Evolutionary conservation across 1,140 invertebrate species (phyloP).

Genomic region (Eriocheir sinensis): DNA sequence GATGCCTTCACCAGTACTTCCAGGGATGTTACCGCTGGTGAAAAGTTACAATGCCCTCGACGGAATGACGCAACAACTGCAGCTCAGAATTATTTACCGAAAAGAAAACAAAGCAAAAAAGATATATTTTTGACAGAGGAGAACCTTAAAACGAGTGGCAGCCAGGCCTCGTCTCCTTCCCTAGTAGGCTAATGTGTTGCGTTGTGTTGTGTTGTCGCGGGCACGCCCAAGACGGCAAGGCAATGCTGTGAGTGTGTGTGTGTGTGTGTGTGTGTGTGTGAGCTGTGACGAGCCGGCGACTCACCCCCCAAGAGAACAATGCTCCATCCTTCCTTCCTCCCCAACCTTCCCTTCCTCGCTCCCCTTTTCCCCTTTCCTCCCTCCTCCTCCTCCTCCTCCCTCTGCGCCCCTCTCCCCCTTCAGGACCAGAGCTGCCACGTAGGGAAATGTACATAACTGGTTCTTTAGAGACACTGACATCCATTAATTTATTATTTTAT

Average conservation of each 20-base stretch:
- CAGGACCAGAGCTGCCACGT: background rate
- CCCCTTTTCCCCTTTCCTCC: background rate
- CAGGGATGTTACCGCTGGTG: too few species aligned
- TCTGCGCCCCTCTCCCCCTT: background rate
- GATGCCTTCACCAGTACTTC: too few species aligned
- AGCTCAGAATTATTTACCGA: too few species aligned
- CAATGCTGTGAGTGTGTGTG: background rate
- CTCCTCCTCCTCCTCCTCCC: background rate
- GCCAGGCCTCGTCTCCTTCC: too few species aligned
- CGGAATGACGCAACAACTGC: too few species aligned
- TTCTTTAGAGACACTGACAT: background rate
- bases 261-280: background rate
- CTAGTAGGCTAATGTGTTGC: too few species aligned
- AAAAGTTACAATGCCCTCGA: too few species aligned
- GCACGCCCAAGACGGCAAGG: background rate
- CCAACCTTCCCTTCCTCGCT: background rate
- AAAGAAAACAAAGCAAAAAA: too few species aligned
- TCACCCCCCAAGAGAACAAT: background rate
- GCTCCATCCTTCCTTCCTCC: background rate
- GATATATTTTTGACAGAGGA: too few species aligned
- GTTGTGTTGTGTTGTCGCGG: too few species aligned
- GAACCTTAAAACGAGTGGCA: too few species aligned
- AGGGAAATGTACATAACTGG: background rate
- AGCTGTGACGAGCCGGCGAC: background rate
- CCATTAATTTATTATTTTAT: slow-evolving; percentile 39